Conservation (phyloP, 1,140 invertebrate genomes). For the Papilio helenus region DNA sequence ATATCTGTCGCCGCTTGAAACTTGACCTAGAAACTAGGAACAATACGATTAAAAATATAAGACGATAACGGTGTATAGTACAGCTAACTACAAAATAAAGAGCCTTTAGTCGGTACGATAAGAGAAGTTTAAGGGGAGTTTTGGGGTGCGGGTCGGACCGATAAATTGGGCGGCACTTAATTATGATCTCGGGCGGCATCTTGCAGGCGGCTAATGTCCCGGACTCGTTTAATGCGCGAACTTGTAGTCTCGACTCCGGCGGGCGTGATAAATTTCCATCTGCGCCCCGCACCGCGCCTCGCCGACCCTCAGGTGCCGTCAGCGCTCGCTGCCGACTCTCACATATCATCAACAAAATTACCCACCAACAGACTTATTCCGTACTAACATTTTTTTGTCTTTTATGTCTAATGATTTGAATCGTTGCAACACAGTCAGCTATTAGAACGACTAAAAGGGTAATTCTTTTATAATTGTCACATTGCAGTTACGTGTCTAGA, state of each 20-base stretch:
- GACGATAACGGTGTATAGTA: slow-evolving; percentile 68
- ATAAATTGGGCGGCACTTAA: slow-evolving; percentile 83
- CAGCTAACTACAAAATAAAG: slow-evolving; percentile 80
- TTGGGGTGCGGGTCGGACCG: slow-evolving; percentile 76
- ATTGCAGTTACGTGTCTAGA: not conserved
- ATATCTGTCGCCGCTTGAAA: not conserved
- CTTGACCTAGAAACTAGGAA: slow-evolving; percentile 24
- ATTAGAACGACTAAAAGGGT: no score
- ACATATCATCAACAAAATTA: slow-evolving; percentile 38
- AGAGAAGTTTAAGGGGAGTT: slow-evolving; percentile 81
- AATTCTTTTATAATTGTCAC: not conserved
- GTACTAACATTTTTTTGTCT: no score
- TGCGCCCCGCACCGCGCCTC: slow-evolving; percentile 54
- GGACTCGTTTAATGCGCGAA: slow-evolving; percentile 82
- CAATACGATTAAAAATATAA: slow-evolving; percentile 62
- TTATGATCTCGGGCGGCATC: slow-evolving; percentile 82
- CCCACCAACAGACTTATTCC: not conserved
- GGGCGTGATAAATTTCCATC: slow-evolving; percentile 80
- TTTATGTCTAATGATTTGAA: no score
- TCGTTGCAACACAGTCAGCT: no score
- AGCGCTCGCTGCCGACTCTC: slow-evolving; percentile 39
- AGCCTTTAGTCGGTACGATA: slow-evolving; percentile 78
- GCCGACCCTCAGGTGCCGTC: slow-evolving; percentile 53
- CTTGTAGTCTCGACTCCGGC: slow-evolving; percentile 79
- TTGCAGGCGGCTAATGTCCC: slow-evolving; percentile 81